Evolutionary conservation across 2,888 invertebrate genomes (phyloP).

Genomic region (Apotomis capreana): DNA sequence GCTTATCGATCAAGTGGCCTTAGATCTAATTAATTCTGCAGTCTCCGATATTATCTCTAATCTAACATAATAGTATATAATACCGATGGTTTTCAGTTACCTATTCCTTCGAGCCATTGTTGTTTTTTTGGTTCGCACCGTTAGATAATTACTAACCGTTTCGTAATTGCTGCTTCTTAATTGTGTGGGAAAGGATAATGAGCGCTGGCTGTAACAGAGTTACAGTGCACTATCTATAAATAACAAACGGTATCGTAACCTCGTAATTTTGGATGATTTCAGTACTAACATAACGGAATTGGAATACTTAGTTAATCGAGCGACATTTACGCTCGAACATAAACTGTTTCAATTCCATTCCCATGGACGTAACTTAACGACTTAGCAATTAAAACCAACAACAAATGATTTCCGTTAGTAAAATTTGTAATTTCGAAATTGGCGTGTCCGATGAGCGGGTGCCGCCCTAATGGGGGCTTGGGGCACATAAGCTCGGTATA

Average conservation of each 20-base stretch:
- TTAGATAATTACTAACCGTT: constrained; percentile 75
- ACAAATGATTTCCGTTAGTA: constrained; percentile 77
- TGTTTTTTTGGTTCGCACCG: constrained; percentile 75
- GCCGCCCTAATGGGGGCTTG: constrained; percentile 57
- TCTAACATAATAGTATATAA: background rate
- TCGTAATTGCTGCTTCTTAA: constrained; percentile 74
- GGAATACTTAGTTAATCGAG: background rate
- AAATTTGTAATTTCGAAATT: constrained; percentile 64
- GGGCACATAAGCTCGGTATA: constrained; percentile 60
- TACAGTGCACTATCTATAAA: constrained; percentile 9
- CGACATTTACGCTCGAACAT: constrained; percentile 26
- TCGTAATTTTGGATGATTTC: background rate
- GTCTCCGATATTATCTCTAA: constrained; percentile 12
- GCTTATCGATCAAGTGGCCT: background rate
- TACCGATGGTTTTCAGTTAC: constrained; percentile 39
- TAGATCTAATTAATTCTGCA: constrained; percentile 9
- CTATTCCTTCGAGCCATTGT: constrained; percentile 70
- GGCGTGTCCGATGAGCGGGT: constrained; percentile 59
- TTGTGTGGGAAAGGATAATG: constrained; percentile 72
- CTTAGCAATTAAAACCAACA: constrained; percentile 62
- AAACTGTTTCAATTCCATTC: constrained; percentile 51
- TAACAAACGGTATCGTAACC: constrained; percentile 6
- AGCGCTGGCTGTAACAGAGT: constrained; percentile 53
- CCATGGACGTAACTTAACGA: constrained; percentile 54
- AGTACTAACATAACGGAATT: background rate